These are phyloP conservation scores for Umimayanthus kanabou DNA, from an alignment of 92 coral and sea anemone genomes.

Conservation along the genomic window DNA sequence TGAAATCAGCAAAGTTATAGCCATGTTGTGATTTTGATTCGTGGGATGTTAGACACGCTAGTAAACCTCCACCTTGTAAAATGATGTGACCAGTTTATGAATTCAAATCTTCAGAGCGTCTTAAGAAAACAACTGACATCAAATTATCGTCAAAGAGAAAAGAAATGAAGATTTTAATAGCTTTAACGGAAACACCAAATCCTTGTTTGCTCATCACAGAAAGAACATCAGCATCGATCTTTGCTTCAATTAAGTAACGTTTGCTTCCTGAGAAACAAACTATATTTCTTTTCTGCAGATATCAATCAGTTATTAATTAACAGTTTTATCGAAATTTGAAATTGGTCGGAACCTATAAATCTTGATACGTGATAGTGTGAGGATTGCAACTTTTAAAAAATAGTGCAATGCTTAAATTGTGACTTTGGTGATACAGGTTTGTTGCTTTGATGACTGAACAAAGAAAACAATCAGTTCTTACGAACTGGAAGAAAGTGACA, in stretches of 20 bases:
- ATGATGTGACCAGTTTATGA: not conserved
- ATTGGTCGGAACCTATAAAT: not conserved
- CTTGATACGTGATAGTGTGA: not conserved
- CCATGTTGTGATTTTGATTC: not conserved
- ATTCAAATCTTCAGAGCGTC: not conserved
- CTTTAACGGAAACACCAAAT: slow-evolving; percentile 15
- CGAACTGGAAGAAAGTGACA: not conserved
- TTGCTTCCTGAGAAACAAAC: not conserved
- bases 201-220: slow-evolving; percentile 3
- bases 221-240: not conserved
- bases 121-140: not conserved
- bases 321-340: not conserved
- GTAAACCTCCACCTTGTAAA: not conserved
- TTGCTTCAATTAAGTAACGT: not conserved
- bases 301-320: not conserved
- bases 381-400: not conserved
- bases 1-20: not conserved
- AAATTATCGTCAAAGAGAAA: not conserved
- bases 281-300: not conserved
- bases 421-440: not conserved
- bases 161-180: not conserved
- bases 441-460: not conserved
- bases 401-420: not conserved
- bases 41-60: not conserved
- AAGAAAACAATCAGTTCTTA: not conserved